These are phyloP conservation scores for Pyrochroa serraticornis DNA, from an alignment of 2,888 invertebrate genomes.

Conservation along the genomic window DNA sequence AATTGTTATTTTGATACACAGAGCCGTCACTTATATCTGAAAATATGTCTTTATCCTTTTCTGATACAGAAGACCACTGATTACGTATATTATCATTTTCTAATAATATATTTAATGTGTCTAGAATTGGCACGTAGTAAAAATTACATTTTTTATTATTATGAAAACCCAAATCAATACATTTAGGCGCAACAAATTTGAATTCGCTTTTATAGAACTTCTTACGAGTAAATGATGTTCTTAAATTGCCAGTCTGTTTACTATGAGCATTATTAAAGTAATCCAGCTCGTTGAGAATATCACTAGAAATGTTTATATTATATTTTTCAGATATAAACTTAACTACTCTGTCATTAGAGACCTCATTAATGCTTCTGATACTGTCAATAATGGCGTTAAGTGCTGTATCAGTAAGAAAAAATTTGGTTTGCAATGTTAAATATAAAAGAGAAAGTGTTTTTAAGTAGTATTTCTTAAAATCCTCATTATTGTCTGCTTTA, in stretches of 20 bases:
- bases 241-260: background rate
- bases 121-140: background rate
- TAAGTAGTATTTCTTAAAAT: background rate
- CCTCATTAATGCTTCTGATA: background rate
- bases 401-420: background rate
- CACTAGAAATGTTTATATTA: background rate
- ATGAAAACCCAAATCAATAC: background rate
- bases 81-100: background rate
- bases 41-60: background rate
- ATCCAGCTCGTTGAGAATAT: background rate
- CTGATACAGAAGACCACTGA: background rate
- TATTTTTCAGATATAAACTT: background rate
- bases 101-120: background rate
- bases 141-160: background rate
- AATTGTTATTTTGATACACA: slow-evolving; percentile 10
- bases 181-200: background rate
- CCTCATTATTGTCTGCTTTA: no score
- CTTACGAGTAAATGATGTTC: background rate
- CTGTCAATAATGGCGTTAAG: background rate
- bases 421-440: background rate
- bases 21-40: slow-evolving; percentile 9
- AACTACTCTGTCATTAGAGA: background rate
- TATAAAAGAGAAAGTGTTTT: background rate
- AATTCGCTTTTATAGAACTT: background rate
- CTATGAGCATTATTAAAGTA: background rate